These are phyloP conservation scores for Xestia c-nigrum DNA, from an alignment of 2,888 invertebrate genomes.

Conservation along the genomic window DNA sequence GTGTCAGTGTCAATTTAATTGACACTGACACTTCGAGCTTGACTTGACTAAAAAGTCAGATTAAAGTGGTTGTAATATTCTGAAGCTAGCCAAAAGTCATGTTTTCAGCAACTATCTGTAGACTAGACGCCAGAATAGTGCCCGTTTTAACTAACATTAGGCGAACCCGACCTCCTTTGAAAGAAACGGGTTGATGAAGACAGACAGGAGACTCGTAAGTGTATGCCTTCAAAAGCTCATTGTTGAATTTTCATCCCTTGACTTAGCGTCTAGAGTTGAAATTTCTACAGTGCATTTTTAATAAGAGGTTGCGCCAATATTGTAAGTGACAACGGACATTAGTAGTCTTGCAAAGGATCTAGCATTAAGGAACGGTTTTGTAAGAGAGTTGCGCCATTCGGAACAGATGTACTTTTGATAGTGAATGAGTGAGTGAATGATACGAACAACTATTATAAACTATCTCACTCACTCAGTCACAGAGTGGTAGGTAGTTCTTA, in stretches of 20 bases:
- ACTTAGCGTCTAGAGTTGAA: neutral
- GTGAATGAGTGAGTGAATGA: constrained; percentile 38
- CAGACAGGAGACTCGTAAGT: neutral
- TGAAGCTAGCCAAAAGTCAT: constrained; percentile 59
- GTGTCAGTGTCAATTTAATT: constrained; percentile 1
- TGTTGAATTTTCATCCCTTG: neutral
- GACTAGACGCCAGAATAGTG: constrained; percentile 33
- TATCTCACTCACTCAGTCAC: constrained; percentile 36
- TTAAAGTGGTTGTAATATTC: constrained; percentile 16
- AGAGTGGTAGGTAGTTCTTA: constrained; percentile 18
- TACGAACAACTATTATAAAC: neutral
- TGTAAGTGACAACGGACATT: constrained; percentile 5
- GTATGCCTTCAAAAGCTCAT: neutral
- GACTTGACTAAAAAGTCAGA: constrained; percentile 16
- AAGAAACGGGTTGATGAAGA: neutral
- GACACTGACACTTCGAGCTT: too few relatives aligned
- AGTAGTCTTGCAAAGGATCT: constrained; percentile 28
- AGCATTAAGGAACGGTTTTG: constrained; percentile 53
- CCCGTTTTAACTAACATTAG: constrained; percentile 1
- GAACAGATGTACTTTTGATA: constrained; percentile 28
- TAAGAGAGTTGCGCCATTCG: constrained; percentile 42
- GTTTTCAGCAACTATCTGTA: constrained; percentile 24
- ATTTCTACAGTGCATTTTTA: neutral
- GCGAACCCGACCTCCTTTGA: neutral
- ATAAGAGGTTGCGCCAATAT: neutral